phyloP scores from a whole-genome alignment of 1,140 invertebrate genomes.

The Limonius californicus region DNA sequence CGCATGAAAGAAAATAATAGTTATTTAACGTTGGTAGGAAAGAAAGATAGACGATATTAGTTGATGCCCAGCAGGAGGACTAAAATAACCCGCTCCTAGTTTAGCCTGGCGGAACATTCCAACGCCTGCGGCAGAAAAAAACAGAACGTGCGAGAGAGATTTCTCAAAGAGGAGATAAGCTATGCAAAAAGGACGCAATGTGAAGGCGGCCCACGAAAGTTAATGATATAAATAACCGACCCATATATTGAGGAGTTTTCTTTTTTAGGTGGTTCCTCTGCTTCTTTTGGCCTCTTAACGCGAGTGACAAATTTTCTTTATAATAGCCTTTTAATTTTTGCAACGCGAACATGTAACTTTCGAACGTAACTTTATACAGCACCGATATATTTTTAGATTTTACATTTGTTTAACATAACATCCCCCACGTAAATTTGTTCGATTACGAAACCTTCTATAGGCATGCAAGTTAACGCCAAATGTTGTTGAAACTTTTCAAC shows the following conservation, averaged over 20 bases:
- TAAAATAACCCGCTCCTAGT: slow-evolving; percentile 40
- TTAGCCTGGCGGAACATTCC: slow-evolving; percentile 30
- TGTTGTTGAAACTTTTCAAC: too few relatives aligned
- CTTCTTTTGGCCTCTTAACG: background rate
- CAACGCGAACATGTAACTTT: too few relatives aligned
- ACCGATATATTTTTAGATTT: too few relatives aligned
- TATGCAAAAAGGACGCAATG: background rate
- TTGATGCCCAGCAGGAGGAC: slow-evolving; percentile 4
- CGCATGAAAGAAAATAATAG: slow-evolving; percentile 5
- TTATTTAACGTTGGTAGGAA: background rate
- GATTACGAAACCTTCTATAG: too few relatives aligned
- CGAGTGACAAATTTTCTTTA: too few relatives aligned
- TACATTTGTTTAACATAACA: too few relatives aligned
- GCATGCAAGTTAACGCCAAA: too few relatives aligned
- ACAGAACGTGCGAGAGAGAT: background rate
- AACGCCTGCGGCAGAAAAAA: background rate
- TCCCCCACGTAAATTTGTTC: too few relatives aligned
- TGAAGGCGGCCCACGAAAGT: background rate
- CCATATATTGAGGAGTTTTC: slow-evolving; percentile 20
- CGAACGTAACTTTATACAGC: too few relatives aligned
- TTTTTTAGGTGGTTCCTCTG: background rate
- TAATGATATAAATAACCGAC: slow-evolving; percentile 24
- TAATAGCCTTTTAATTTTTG: too few relatives aligned
- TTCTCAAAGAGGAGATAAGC: background rate
- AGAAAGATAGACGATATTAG: slow-evolving; percentile 8